Base-by-base conservation (phyloP, 1,140 invertebrate species). In the Magallana ariakensis region DNA sequence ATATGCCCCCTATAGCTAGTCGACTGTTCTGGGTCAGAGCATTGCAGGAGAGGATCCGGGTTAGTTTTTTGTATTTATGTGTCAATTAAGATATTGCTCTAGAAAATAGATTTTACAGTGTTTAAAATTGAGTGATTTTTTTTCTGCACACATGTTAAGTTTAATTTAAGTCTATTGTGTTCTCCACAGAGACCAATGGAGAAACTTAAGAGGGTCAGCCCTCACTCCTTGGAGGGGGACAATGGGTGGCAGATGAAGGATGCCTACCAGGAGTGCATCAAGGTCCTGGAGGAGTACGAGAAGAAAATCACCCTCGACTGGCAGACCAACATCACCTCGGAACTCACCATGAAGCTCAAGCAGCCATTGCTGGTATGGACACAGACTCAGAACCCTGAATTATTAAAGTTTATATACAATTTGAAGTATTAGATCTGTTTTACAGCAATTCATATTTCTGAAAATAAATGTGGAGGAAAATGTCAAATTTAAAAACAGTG, bases 221-320 rank as follows among this genome's bases (percentile, higher is more conserved):
- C 94, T 6, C 94, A 94, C 83, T 94, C 93, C 5, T 82, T 95
- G 85, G 92, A 94, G 81, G 94, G 94, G 0, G 94, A 94, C 83
- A 46, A 80, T 57, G 94, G 94, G 11, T 94, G 93, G 92, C 92
- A 93, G 88, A 91, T 95, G 91, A 93, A 91, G 88, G 92, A 94
- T 82, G 83, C 87, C 9, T 94, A 94, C 86, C 90, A 91, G 84
- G 92, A 92, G 9, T 88, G 89, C 58, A 89, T 92, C 60, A 89
- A 91, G 53, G 91, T 92, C 26, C 90, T 94, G 9, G 91, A 94
- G 54, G 91, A 92, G 70, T 93, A 91, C 87, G 92, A 94, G 84
- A 87, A 80, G 22, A 90, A 91, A 70, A 56, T 93, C 22, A 88
- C 92, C 22, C 80, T 83, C 56, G 90, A 93, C 56, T 95, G 94